Base-by-base conservation (phyloP, 1,140 invertebrate species). In the Proctacanthus coquilletti region DNA sequence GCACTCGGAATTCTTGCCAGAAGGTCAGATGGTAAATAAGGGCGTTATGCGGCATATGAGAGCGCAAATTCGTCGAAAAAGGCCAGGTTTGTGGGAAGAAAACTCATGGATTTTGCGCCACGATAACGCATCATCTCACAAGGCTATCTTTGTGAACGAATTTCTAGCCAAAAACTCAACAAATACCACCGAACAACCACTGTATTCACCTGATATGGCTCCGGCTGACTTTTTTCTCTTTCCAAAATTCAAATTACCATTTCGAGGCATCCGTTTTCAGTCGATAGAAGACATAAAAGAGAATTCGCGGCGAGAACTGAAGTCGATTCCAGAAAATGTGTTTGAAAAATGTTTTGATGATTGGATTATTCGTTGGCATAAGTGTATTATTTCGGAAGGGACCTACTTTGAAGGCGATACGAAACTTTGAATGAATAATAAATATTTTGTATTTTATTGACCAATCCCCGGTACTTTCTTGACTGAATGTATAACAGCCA, bases 21-120 rank as follows among this genome's bases (percentile, higher is more conserved):
- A 50, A 37, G 41, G 47, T 44, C 44, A 39, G 37, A 54, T 46
- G 18, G 42, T 54, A 18, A 51, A 54, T 47, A 50, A 53, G 13
- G 31, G 48, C 2, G 43, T 55, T 20, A 21, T 55, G 30, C 33
- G n/a, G 15, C 30, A 32, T 38, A 31, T 42, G 30, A 10, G 36
- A 5, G 36, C 38, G 34, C 11, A 5, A n/a, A 18, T 42, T 39
- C 36, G 37, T 4, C 8, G 5, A 2, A 44, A 44, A 30, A 34
- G 40, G 19, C 40, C 36, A 18, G 40, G 39, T n/a, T 42, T 42
- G 14, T 44, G 40, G 32, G 9, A 6, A 29, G 33, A 44, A 11
- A 41, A 41, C 13, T 42, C 41, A n/a, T 42, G 45, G 44, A 41
- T 45, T 42, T 21, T 47, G 6, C 44, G 46, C 19, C 32, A 46